Evolutionary conservation across 2,888 invertebrate genomes (phyloP).

Genomic region (Notocelia uddmanniana): DNA sequence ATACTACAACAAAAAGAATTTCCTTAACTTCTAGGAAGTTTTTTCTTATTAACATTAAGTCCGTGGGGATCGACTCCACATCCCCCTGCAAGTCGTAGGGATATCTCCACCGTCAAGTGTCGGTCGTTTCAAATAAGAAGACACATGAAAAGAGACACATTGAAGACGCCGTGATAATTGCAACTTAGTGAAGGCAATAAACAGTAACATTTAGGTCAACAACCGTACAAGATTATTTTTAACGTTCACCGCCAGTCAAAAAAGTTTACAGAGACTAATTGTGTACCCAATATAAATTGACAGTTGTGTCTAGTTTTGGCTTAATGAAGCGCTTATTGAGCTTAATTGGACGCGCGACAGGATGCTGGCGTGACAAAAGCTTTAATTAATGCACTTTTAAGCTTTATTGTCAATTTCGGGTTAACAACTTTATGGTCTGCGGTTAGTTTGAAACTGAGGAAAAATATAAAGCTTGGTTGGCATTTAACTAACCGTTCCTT

Average conservation of each 20-base stretch:
- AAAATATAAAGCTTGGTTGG: not conserved
- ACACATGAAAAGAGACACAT: too few species aligned
- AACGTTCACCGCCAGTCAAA: not conserved
- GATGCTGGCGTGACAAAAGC: conserved; percentile 71
- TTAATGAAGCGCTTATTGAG: conserved; percentile 59
- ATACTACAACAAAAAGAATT: too few species aligned
- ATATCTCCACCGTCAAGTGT: not conserved
- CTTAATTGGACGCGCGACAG: conserved; percentile 60
- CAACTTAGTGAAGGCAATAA: too few species aligned
- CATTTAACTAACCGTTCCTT: not conserved
- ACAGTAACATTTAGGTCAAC: not conserved
- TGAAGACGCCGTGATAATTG: too few species aligned
- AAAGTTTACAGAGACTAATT: not conserved
- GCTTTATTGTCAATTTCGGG: conserved; percentile 44
- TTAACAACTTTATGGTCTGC: conserved; percentile 24
- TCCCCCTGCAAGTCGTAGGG: not conserved
- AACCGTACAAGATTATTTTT: not conserved
- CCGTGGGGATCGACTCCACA: too few species aligned
- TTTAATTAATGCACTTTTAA: conserved; percentile 54
- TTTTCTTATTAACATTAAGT: too few species aligned
- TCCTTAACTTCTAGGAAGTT: too few species aligned
- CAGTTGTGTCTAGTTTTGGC: conserved; percentile 21
- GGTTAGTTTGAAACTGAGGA: not conserved
- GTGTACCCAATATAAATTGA: conserved; percentile 24
- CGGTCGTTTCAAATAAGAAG: not conserved